These are phyloP conservation scores for Cryptops parisi DNA, from an alignment of 2,888 invertebrate genomes.

Conservation along the genomic window DNA sequence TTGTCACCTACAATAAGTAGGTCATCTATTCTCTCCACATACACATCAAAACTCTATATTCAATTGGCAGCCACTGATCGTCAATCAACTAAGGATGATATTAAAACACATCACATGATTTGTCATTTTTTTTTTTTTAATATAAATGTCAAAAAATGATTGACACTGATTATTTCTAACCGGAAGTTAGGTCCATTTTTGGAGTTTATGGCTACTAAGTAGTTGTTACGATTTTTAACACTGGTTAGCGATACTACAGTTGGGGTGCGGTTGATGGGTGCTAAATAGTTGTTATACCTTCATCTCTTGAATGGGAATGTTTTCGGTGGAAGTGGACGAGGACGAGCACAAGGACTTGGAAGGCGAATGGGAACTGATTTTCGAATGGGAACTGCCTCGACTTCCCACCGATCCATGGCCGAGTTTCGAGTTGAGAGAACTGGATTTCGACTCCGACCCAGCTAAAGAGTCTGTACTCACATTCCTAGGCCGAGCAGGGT, in stretches of 20 bases:
- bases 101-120: too few species aligned
- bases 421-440: conserved; percentile 68
- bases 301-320: conserved; percentile 20
- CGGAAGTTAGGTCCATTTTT: too few species aligned
- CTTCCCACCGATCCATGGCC: conserved; percentile 61
- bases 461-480: conserved; percentile 48
- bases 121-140: background rate
- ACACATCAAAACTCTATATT: too few species aligned
- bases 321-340: conserved; percentile 21
- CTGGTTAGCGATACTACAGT: background rate
- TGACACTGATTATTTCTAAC: background rate
- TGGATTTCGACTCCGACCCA: conserved; percentile 64
- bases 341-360: conserved; percentile 21
- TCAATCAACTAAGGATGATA: too few species aligned
- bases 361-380: conserved; percentile 29
- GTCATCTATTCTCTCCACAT: too few species aligned
- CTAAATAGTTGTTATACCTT: conserved; percentile 16
- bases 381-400: conserved; percentile 38
- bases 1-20: too few species aligned
- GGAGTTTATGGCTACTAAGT: too few species aligned
- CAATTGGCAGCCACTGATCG: too few species aligned
- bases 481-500: conserved; percentile 4
- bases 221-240: too few species aligned
- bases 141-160: background rate
- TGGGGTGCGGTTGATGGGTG: background rate